Evolutionary conservation across 2,113 vertebrate genomes (phyloP), one percentile per base, ranked within the genome.

Genomic region (Cettia cetti): DNA sequence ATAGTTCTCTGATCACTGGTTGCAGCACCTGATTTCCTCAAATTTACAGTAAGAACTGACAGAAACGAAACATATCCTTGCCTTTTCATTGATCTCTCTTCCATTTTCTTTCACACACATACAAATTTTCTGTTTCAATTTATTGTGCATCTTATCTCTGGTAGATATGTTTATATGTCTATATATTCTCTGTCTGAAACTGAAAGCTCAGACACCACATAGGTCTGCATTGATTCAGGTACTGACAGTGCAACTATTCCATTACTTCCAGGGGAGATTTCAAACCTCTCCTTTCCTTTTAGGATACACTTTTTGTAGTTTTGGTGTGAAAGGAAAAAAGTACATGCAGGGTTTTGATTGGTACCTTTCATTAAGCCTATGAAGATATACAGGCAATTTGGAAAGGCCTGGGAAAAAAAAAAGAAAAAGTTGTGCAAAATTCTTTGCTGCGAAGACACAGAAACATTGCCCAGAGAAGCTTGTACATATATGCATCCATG

Each of bases 281-380:
- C 52, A 90, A 75, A 82, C 7, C 0, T 1, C 13, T 45, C 7
- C 8, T 91, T 84, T 89, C n/a, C 22, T 91, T 92, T 88, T n/a
- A 77, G 27, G 13, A 63, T 14, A 35, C 0, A 0, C 6, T 35
- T 81, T 54, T 44, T 59, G 8, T 23, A 24, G 22, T 45, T 39
- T 77, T 81, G 15, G 3, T 70, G 26, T 30, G 18, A 57, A 87
- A 68, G 15, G 50, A 75, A 74, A 72, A 78, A 23, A 15, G 3
- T 9, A 37, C 5, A 8, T 52, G 26, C 11, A 69, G 27, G 10
- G 5, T 42, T 85, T 84, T 77, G 26, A 35, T 56, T 59, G 17
- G 11, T 42, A 22, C 45, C 40, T 57, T 83, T 60, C 28, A 49
- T 16, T 52, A 52, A n/a, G 23, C 6, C 47, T 65, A 7, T 50